Conservation (phyloP, 2,797 vertebrate genomes). For the Dipus sagitta region DNA sequence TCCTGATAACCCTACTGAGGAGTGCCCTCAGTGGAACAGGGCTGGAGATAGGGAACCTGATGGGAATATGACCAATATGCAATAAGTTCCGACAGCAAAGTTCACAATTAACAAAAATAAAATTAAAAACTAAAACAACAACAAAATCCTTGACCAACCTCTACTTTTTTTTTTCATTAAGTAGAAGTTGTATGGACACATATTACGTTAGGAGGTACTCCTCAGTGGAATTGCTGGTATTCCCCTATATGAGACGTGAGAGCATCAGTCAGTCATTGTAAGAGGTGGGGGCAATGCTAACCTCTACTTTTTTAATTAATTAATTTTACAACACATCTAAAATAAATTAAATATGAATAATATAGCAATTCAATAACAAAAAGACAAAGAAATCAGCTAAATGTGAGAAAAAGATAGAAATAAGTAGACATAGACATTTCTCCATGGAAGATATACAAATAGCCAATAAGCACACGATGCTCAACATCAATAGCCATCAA, state of each 20-base stretch:
- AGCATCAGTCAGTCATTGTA: too few relatives aligned
- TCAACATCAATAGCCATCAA: not conserved
- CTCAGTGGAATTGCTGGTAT: too few relatives aligned
- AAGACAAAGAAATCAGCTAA: constrained; percentile 14
- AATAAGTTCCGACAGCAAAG: too few relatives aligned
- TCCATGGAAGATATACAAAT: constrained; percentile 23
- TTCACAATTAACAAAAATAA: not conserved
- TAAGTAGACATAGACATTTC: not conserved
- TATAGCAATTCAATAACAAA: not conserved
- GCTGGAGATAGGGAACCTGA: too few relatives aligned
- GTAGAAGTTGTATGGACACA: too few relatives aligned
- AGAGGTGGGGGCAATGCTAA: too few relatives aligned
- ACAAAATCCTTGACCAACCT: not conserved
- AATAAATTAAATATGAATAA: not conserved
- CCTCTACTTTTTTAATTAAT: too few relatives aligned
- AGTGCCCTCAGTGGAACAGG: too few relatives aligned
- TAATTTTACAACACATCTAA: not conserved
- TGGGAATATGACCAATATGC: too few relatives aligned
- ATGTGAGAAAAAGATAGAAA: not conserved
- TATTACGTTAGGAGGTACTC: too few relatives aligned
- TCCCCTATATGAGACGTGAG: too few relatives aligned
- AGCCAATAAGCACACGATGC: not conserved
- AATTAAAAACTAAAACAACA: not conserved
- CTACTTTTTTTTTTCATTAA: not conserved
- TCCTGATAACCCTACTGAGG: too few relatives aligned